Conservation (phyloP, 2,113 vertebrate genomes). For the Erythrolamprus reginae region DNA sequence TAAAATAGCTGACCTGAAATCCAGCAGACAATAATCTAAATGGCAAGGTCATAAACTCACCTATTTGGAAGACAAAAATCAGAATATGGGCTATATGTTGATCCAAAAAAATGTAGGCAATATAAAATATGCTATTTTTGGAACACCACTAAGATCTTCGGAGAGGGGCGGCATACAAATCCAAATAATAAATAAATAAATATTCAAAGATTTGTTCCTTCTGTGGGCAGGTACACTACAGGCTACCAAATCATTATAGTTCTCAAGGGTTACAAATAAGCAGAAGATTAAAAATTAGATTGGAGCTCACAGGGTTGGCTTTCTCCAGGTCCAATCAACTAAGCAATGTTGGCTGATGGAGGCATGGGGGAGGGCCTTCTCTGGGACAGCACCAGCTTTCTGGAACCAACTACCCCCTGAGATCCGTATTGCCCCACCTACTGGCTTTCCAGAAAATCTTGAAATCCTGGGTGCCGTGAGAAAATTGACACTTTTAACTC, state of each 20-base stretch:
- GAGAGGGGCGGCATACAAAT: too few relatives aligned
- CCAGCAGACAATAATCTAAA: neutral
- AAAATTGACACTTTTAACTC: too few relatives aligned
- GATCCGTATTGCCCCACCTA: too few relatives aligned
- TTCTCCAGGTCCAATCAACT: too few relatives aligned
- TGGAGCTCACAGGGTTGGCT: too few relatives aligned
- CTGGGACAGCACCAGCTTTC: too few relatives aligned
- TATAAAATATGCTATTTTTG: neutral
- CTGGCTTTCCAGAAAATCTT: too few relatives aligned
- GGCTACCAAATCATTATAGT: neutral
- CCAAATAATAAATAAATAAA: too few relatives aligned
- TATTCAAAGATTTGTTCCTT: neutral
- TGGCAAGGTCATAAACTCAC: neutral
- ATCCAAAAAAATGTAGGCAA: neutral
- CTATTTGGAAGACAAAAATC: neutral
- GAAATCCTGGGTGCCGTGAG: too few relatives aligned
- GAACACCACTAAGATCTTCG: neutral
- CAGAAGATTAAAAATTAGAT: neutral
- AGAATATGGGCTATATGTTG: neutral
- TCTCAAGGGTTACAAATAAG: neutral
- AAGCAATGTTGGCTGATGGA: too few relatives aligned
- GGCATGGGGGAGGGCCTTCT: too few relatives aligned
- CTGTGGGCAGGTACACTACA: neutral
- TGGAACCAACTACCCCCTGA: too few relatives aligned
- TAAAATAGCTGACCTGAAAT: neutral